phyloP scores from a whole-genome alignment of 37 sponge, comb jelly and placozoan genomes.

The Tethya wilhelma region DNA sequence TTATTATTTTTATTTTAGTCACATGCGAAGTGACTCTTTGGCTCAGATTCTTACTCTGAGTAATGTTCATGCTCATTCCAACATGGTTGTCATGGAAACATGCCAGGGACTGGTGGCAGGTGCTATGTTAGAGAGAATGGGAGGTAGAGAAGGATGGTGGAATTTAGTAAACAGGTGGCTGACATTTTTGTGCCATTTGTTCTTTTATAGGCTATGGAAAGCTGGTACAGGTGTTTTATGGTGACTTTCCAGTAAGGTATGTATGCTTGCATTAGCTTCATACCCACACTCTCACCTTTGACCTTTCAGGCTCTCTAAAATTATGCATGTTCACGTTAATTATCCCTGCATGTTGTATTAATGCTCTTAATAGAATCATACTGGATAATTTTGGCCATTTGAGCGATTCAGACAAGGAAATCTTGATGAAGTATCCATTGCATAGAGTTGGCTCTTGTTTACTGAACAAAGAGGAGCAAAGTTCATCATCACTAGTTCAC shows the following conservation, averaged over 20 bases:
- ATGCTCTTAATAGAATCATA: constrained; percentile 22
- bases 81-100: constrained; percentile 80
- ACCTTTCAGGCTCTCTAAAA: too few species aligned
- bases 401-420: constrained; percentile 13
- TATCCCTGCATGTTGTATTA: background rate
- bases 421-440: constrained; percentile 55
- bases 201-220: constrained; percentile 50
- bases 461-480: background rate
- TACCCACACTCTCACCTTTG: too few species aligned
- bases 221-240: constrained; percentile 60
- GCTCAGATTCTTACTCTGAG: constrained; percentile 79
- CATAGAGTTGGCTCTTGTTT: constrained; percentile 56
- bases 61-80: constrained; percentile 69
- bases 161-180: background rate
- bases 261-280: background rate
- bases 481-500: background rate
- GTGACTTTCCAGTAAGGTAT: constrained; percentile 62
- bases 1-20: background rate
- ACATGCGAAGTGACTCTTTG: constrained; percentile 69
- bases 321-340: background rate
- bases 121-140: constrained; percentile 84
- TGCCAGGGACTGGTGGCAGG: constrained; percentile 75
- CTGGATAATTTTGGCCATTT: constrained; percentile 64
- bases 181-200: too few species aligned
- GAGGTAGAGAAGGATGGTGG: constrained; percentile 49